Base-by-base conservation (phyloP, 2,113 vertebrate genomes). In the Panthera leo region DNA sequence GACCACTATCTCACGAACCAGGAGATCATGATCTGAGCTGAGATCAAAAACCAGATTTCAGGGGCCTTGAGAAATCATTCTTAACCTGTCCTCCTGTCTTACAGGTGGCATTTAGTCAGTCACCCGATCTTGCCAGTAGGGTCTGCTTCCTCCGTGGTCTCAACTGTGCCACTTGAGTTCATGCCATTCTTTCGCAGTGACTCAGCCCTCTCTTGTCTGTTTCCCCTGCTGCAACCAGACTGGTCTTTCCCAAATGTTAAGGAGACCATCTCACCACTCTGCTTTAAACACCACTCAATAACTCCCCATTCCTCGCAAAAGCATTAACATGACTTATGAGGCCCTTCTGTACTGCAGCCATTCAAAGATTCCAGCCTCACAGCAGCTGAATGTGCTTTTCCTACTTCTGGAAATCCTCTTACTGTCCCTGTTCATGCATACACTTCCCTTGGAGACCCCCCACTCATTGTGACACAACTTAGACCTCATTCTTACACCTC, bases 301-400 rank as follows among this genome's bases (percentile, higher is more conserved):
- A 15, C n/a, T 73, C 18, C 5, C 7, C 34, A 14, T 58, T 76
- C 19, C 53, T 79, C 2, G 1, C n/a, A 13, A 21, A 53, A 83
- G 27, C 7, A 76, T 39, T 3, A 19, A 36, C 48, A 16, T 15
- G 9, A 25, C n/a, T 53, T 19, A 1, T 23, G 16, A 39, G 25
- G 61, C 10, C n/a, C 14, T 1, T 12, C 1, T 7, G 2, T 0
- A 1, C 23, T 34, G 10, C 2, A 23, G 48, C 45, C 3, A 0
- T 13, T 6, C 7, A 14, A 3, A 70, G 48, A 42, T 27, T 75
- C 34, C 4, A 39, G 16, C 5, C 42, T 55, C 19, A 10, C 48
- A 11, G 7, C 73, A 2, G 34, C 16, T 42, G 5, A 16, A 2
- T 2, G 1, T 51, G 27, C 16, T 29, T 27, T 61, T 83, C 25